Percentiles rank a stretch among this genome's conserved stretches.
These are phyloP conservation scores for Osmerus eperlanus DNA, from an alignment of 2,113 vertebrate genomes.

Conservation along the genomic window DNA sequence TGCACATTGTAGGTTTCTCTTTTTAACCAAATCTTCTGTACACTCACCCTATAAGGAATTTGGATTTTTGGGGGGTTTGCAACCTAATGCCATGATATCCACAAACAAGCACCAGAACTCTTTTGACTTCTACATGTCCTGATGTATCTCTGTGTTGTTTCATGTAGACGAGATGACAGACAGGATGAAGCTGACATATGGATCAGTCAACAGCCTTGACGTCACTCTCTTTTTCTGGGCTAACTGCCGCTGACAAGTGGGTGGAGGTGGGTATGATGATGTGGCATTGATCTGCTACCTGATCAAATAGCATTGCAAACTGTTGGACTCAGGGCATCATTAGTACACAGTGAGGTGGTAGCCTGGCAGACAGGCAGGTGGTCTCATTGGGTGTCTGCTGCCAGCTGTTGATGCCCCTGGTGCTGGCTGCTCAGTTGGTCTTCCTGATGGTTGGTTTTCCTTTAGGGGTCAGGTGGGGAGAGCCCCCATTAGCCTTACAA, in stretches of 20 bases:
- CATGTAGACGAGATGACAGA: constrained; percentile 27
- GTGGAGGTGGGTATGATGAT: constrained; percentile 18
- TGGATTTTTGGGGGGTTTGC: neutral
- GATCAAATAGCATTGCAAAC: constrained; percentile 67
- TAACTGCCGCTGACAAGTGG: constrained; percentile 10
- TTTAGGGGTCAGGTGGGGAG: constrained; percentile 46
- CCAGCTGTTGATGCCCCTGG: constrained; percentile 63
- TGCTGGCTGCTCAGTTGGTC: constrained; percentile 57
- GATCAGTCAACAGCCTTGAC: constrained; percentile 26
- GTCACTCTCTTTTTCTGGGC: constrained; percentile 18
- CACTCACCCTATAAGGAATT: no score
- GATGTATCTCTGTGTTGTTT: constrained; percentile 11
- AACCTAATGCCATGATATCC: neutral
- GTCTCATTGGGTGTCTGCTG: constrained; percentile 60
- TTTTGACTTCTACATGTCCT: constrained; percentile 25
- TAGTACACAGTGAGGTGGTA: constrained; percentile 54
- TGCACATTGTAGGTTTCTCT: neutral
- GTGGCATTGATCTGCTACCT: constrained; percentile 51
- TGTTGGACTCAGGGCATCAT: constrained; percentile 68
- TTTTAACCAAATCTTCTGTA: neutral
- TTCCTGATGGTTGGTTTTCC: constrained; percentile 54
- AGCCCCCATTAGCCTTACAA: neutral
- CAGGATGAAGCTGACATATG: constrained; percentile 36
- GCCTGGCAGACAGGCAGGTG: constrained; percentile 45
- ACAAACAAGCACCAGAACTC: constrained; percentile 1